Evolutionary conservation across 2,888 invertebrate species (phyloP).

Genomic region (Syritta pipiens): DNA sequence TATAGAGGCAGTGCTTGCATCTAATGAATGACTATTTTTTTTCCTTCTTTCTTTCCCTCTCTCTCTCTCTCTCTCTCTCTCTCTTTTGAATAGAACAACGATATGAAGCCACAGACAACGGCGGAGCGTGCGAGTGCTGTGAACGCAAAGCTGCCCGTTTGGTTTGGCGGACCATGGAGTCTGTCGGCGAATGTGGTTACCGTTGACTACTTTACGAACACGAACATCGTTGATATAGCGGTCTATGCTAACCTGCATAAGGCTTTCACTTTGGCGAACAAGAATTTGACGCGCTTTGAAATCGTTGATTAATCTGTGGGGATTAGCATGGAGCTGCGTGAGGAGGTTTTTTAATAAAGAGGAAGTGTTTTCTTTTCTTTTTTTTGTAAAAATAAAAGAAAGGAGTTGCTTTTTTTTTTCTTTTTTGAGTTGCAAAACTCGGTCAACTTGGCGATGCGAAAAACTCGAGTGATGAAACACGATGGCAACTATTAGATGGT

Average conservation of each 20-base stretch:
- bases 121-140: slow-evolving; percentile 75
- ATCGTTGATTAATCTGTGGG: slow-evolving; percentile 71
- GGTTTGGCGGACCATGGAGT: slow-evolving; percentile 85
- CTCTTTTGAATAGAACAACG: slow-evolving; percentile 71
- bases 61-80: too few relatives aligned
- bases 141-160: slow-evolving; percentile 85
- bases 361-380: too few relatives aligned
- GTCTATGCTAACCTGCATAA: slow-evolving; percentile 80
- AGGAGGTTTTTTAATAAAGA: too few relatives aligned
- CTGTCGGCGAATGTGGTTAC: slow-evolving; percentile 86
- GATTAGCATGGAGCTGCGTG: not conserved
- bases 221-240: slow-evolving; percentile 85
- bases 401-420: too few relatives aligned
- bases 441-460: too few relatives aligned
- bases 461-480: too few relatives aligned
- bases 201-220: slow-evolving; percentile 86
- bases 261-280: slow-evolving; percentile 74
- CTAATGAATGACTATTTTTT: too few relatives aligned
- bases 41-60: too few relatives aligned
- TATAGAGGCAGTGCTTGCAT: too few relatives aligned
- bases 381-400: too few relatives aligned
- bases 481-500: too few relatives aligned
- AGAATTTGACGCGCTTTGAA: slow-evolving; percentile 75
- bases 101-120: slow-evolving; percentile 73
- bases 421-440: too few relatives aligned